Conservation (phyloP, 1,140 invertebrate genomes). For the Sitophilus oryzae region DNA sequence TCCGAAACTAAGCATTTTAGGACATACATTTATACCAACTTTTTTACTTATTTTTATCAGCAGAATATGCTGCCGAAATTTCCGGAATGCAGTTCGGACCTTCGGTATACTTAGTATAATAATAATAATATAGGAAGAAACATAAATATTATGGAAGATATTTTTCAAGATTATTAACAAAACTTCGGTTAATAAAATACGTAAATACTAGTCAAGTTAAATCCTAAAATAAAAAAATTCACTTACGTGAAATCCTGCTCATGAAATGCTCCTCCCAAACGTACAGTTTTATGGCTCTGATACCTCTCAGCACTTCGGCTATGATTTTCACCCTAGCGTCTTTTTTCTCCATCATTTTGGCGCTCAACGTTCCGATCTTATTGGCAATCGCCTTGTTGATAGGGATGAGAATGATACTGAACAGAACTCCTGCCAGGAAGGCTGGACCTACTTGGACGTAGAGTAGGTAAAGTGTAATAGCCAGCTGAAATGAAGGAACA, state of each 20-base stretch:
- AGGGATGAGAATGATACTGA: slow-evolving; percentile 85
- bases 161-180: no score
- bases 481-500: slow-evolving; percentile 65
- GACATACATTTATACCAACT: no score
- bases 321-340: slow-evolving; percentile 85
- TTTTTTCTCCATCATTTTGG: slow-evolving; percentile 85
- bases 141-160: no score
- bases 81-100: no score
- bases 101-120: no score
- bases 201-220: no score
- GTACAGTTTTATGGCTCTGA: slow-evolving; percentile 86
- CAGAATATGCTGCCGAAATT: no score
- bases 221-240: no score
- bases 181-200: no score
- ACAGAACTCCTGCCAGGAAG: slow-evolving; percentile 83
- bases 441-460: slow-evolving; percentile 84
- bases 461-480: slow-evolving; percentile 74
- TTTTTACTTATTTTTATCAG: no score
- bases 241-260: slow-evolving; percentile 45
- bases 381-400: slow-evolving; percentile 88
- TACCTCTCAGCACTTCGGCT: slow-evolving; percentile 81
- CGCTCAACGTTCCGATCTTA: slow-evolving; percentile 84
- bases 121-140: no score
- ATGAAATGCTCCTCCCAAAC: slow-evolving; percentile 91
- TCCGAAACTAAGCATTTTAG: no score